Conservation (phyloP, 2,888 invertebrate species). For the Cylindroiulus punctatus region DNA sequence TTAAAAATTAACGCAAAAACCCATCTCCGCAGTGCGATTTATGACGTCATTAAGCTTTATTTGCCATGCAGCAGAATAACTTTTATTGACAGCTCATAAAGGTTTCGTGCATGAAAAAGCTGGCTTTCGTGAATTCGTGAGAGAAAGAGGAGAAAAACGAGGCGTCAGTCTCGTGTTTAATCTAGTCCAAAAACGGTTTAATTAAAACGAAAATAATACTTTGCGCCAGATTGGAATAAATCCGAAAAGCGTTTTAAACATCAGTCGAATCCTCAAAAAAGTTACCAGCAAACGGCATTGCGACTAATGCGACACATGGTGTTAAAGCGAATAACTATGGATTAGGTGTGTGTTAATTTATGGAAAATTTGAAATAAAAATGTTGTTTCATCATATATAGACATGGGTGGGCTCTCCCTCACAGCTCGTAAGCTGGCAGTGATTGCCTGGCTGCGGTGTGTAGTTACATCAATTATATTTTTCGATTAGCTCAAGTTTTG, state of each 20-base stretch:
- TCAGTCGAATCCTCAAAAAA: not conserved
- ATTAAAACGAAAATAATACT: slow-evolving; percentile 27
- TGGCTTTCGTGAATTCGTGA: not conserved
- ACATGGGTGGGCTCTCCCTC: too few species aligned
- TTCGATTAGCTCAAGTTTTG: too few species aligned
- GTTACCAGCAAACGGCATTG: not conserved
- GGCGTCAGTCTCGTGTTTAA: slow-evolving; percentile 38
- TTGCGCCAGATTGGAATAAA: not conserved
- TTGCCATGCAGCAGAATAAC: slow-evolving; percentile 3
- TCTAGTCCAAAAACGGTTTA: not conserved
- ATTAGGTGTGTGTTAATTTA: too few species aligned
- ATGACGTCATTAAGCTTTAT: slow-evolving; percentile 17
- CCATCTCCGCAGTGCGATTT: slow-evolving; percentile 38
- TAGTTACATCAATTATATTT: too few species aligned
- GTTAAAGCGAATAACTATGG: not conserved
- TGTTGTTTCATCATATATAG: too few species aligned
- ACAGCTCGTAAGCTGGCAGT: too few species aligned
- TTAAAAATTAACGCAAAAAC: not conserved
- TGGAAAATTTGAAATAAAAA: too few species aligned
- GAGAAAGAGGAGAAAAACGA: not conserved
- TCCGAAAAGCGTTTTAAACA: not conserved
- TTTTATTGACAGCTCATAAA: not conserved
- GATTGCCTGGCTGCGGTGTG: too few species aligned
- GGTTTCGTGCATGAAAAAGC: not conserved
- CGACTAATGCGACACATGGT: not conserved